Base-by-base conservation (phyloP, 2,113 vertebrate genomes). In the Azemiops feae region DNA sequence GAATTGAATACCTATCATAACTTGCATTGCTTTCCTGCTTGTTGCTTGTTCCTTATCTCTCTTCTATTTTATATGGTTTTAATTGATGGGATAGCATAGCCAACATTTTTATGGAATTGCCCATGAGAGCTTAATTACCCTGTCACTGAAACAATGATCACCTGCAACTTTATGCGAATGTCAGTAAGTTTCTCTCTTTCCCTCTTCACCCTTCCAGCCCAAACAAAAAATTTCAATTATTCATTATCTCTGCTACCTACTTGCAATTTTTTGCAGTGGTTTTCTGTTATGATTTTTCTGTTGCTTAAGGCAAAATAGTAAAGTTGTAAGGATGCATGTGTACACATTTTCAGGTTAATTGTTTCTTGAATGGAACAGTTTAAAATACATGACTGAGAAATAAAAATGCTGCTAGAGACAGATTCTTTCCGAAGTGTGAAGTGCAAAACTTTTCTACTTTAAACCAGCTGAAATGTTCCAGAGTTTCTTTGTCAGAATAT, bases 371-470 rank as follows among this genome's bases (percentile, higher is more conserved):
- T 92, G 88, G 30, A 92, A 89, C 30, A 23, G n/a, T 85, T 55
- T 92, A 88, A 58, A 55, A 81, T 50, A 85, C 88, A 92, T 50
- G 45, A 89, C 57, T 85, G 88, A 90, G 60, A 64, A 90, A 93
- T 90, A 86, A 93, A 89, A 93, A n/a, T 27, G 30, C 54, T 27
- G 74, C 43, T 81, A 52, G 45, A 93, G 81, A 81, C 54, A 86
- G 22, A 90, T 93, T 89, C 45, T n/a, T 93, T 89, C 57, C 5
- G 30, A 93, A 81, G 74, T 90, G 43, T 60, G 88, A 93, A 92
- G 54, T 30, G 34, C 6, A 54, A 92, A 88, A 16, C 47, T 55
- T 43, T 91, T 87, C 54, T 30, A 45, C 54, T 89, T 86, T 86
- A n/a, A 85, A 90, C 30, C 6, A 60, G 90, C 50, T 52, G 45